phyloP scores from a whole-genome alignment of 2,113 vertebrate genomes.

The Rhabdornis inornatus region DNA sequence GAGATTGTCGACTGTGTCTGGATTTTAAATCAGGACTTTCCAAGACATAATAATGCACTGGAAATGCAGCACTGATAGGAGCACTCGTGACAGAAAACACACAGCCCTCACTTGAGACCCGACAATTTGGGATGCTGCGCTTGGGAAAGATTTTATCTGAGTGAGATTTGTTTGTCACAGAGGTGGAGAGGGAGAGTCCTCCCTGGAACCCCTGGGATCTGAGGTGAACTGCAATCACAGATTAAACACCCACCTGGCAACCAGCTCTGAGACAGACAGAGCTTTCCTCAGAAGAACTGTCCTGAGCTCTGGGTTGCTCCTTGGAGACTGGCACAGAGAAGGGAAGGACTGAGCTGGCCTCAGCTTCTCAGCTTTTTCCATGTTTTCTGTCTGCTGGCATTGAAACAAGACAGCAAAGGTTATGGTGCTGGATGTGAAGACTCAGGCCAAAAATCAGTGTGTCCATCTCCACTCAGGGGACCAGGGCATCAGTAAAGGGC shows the following conservation, averaged over 20 bases:
- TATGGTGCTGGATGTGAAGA: background rate
- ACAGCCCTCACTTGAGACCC: background rate
- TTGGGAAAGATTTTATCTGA: background rate
- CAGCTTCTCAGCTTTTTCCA: slow-evolving; percentile 63
- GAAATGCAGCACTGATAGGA: background rate
- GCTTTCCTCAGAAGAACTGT: slow-evolving; percentile 63
- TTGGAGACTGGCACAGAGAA: slow-evolving; percentile 49
- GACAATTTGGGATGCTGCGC: background rate
- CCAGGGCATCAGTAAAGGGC: background rate
- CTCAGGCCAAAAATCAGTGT: background rate
- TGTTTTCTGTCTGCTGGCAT: slow-evolving; percentile 10
- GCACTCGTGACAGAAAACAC: background rate
- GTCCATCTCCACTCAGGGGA: background rate
- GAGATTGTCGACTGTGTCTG: background rate
- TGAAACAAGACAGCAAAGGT: background rate
- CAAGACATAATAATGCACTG: background rate
- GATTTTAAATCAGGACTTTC: background rate
- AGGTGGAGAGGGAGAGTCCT: background rate
- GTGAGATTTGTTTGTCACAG: background rate
- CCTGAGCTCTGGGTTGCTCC: slow-evolving; percentile 20
- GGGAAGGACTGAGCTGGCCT: slow-evolving; percentile 72
- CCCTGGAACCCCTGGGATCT: background rate
- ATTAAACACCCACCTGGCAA: slow-evolving; percentile 73
- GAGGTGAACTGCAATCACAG: background rate
- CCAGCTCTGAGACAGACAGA: slow-evolving; percentile 79